phyloP scores from a whole-genome alignment of 2,888 invertebrate genomes.

The Volucella inflata region DNA sequence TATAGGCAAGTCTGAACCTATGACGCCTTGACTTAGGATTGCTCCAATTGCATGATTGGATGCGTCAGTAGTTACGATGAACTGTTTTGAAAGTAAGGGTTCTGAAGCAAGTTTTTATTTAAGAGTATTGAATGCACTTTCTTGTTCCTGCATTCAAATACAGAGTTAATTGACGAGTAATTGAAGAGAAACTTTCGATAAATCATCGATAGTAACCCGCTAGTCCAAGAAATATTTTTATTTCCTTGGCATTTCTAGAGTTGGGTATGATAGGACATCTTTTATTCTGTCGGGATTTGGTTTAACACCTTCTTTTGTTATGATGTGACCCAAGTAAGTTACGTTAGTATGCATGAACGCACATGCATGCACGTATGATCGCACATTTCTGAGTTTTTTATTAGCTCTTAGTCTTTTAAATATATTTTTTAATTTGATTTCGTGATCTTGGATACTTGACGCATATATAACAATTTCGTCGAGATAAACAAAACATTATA shows the following conservation, averaged over 20 bases:
- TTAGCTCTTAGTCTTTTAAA: constrained; percentile 13
- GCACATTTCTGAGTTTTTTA: constrained; percentile 76
- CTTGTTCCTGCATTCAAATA: constrained; percentile 46
- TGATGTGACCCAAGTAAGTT: constrained; percentile 76
- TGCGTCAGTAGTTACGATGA: constrained; percentile 78
- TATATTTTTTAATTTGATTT: neutral
- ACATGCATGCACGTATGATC: no score
- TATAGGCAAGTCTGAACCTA: constrained; percentile 57
- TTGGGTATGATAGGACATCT: no score
- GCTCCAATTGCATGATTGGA: constrained; percentile 76
- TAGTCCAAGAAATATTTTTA: no score
- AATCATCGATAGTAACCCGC: no score
- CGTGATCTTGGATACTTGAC: neutral
- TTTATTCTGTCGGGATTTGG: constrained; percentile 77
- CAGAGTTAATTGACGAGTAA: no score
- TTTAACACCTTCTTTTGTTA: constrained; percentile 77
- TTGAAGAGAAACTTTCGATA: no score
- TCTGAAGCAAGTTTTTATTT: constrained; percentile 18
- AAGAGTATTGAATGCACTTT: constrained; percentile 44
- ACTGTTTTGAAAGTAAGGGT: constrained; percentile 51
- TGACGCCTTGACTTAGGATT: constrained; percentile 76
- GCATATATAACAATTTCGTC: no score
- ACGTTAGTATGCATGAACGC: constrained; percentile 75
- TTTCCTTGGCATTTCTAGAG: no score
- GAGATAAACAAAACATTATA: neutral